Percentiles rank a stretch among this genome's conserved stretches.
phyloP scores from a whole-genome alignment of 2,113 vertebrate genomes.

The Notarius quadriscutis region DNA sequence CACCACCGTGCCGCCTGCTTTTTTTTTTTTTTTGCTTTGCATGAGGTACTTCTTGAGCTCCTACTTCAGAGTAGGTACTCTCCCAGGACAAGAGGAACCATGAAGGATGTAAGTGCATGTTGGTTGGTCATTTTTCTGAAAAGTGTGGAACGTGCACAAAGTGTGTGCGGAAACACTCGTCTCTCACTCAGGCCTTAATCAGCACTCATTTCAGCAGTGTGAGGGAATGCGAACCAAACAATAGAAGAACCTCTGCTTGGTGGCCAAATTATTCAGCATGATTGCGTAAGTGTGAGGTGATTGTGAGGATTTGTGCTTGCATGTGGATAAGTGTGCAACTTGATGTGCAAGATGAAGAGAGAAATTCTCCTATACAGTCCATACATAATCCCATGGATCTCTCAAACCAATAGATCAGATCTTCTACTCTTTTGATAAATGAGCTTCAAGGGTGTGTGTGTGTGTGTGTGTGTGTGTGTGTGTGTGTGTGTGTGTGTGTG shows the following conservation, averaged over 20 bases:
- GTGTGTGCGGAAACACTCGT: neutral
- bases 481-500: too few species aligned
- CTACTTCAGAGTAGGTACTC: too few species aligned
- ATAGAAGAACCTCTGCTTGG: slow-evolving; percentile 21
- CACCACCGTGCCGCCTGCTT: too few species aligned
- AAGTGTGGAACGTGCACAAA: neutral
- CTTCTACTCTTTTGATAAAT: neutral
- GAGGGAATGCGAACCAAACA: slow-evolving; percentile 31
- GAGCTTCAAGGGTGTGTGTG: neutral
- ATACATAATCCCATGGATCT: neutral
- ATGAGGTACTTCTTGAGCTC: too few species aligned
- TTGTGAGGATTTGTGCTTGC: neutral
- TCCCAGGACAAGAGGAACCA: too few species aligned
- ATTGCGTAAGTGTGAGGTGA: neutral
- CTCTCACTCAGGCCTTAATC: slow-evolving; percentile 25
- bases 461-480: neutral
- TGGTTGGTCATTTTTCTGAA: too few species aligned
- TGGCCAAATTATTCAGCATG: neutral
- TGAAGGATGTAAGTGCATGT: too few species aligned
- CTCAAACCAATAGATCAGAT: neutral
- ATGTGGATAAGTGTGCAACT: neutral
- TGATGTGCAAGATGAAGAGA: neutral
- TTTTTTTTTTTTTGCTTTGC: too few species aligned
- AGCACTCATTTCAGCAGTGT: neutral
- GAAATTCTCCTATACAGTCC: neutral